Percentiles rank a stretch among this genome's conserved stretches.
These are phyloP conservation scores for Machimus atricapillus DNA, from an alignment of 2,888 invertebrate genomes.

Conservation along the genomic window DNA sequence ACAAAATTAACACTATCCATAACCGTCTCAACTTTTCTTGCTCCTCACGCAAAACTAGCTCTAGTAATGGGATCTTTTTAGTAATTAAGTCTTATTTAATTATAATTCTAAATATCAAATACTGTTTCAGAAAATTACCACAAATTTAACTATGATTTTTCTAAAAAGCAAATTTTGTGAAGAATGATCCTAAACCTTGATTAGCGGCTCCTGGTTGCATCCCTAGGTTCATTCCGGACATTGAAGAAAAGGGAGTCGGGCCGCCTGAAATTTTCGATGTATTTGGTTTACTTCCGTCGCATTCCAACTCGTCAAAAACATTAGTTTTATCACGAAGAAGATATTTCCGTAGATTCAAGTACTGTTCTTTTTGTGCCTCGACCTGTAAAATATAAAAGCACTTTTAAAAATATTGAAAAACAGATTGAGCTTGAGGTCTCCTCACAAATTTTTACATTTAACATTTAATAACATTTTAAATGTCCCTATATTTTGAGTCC, in stretches of 20 bases:
- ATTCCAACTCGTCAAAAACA: conserved; percentile 70
- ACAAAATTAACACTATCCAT: too few species aligned
- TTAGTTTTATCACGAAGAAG: conserved; percentile 75
- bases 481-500: too few species aligned
- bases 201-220: conserved; percentile 19
- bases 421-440: too few species aligned
- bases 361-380: conserved; percentile 83
- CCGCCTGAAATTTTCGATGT: conserved; percentile 66
- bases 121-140: conserved; percentile 23
- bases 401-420: background rate
- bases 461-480: too few species aligned
- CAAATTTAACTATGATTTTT: conserved; percentile 17
- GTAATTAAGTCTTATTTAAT: background rate
- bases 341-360: conserved; percentile 80
- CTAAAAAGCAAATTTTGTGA: conserved; percentile 36
- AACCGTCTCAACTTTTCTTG: background rate
- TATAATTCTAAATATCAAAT: background rate
- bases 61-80: background rate
- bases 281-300: conserved; percentile 48
- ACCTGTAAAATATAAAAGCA: conserved; percentile 62
- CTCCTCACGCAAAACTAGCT: background rate
- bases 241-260: conserved; percentile 69
- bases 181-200: conserved; percentile 46
- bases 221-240: conserved; percentile 41
- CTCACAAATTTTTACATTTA: too few species aligned